A percentile compares a stretch with the other conserved stretches of the same genome.
phyloP scores from a whole-genome alignment of 2,113 vertebrate genomes.

The Pachycephala philippinensis region DNA sequence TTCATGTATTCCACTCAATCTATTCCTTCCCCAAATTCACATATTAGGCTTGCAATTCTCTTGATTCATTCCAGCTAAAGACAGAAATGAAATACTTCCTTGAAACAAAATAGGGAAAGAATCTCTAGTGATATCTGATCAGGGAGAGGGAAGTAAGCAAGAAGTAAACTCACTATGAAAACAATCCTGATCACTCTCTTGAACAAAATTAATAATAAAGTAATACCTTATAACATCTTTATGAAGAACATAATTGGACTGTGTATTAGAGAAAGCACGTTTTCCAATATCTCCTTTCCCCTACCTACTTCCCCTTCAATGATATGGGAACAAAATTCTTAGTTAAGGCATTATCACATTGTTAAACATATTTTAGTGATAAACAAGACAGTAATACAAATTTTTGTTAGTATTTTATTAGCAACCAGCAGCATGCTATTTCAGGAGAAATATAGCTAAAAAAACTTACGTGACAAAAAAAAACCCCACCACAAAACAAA shows the following conservation, averaged over 20 bases:
- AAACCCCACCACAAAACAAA: background rate
- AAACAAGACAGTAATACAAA: background rate
- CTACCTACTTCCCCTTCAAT: rapidly evolving
- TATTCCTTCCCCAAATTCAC: background rate
- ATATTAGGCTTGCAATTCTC: background rate
- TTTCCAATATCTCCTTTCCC: background rate
- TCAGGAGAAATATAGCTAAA: background rate
- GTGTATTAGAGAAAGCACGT: background rate
- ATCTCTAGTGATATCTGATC: background rate
- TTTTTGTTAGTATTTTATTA: background rate
- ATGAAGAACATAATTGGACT: background rate
- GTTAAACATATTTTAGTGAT: background rate
- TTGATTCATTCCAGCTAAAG: background rate
- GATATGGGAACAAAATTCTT: background rate
- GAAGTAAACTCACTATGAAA: background rate
- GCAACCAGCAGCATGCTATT: background rate
- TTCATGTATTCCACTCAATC: background rate
- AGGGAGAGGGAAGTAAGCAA: background rate
- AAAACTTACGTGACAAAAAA: background rate
- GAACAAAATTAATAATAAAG: background rate
- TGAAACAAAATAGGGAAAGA: background rate
- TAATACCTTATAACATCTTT: background rate
- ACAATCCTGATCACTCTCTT: background rate
- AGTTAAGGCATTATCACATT: background rate
- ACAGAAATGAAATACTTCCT: background rate